Evolutionary conservation across 2,888 invertebrate species (phyloP), one percentile per base, ranked within the genome.

Genomic region (Podabrus alpinus): DNA sequence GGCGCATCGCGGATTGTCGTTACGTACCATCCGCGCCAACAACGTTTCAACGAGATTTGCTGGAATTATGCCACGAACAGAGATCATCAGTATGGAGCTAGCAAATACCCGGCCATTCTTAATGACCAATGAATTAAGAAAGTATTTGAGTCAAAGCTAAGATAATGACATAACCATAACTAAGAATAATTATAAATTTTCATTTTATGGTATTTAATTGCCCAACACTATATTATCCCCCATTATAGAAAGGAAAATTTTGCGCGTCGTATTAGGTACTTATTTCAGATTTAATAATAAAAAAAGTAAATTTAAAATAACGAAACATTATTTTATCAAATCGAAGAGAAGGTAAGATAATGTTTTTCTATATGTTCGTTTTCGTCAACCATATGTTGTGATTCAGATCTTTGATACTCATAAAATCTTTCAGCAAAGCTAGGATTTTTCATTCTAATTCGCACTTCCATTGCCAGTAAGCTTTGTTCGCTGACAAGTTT

Each of bases 101-200:
- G 82, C 83, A 83, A 84, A 85, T 83, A 83, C 83, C 82, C 82
- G 82, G 81, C 84, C 82, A 84, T 82, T 84, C 84, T 85, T 85
- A 85, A 86, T 85, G 85, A 84, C 84, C 83, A 82, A 85, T 82
- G 85, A 86, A 86, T 85, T 85, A 84, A 84, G 84, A 82, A 83
- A 82, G 82, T 82, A 81, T 82, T 81, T 79, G 77, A 79, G 81
- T 79, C 79, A 81, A 80, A 79, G 78, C 77, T 76, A 73, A 79
- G 76, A 81, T 83, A 83, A 82, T 81, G 81, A 81, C 78, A 75
- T 75, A 77, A 79, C 80, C 81, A 82, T 80, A 78, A 80, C 79
- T 77, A 77, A 73, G 78, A 80, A 80, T 80, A 81, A 82, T 82
- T 82, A 81, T 80, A 81, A 81, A 81, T 79, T 79, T 74, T 79